Conservation (phyloP, 2,888 invertebrate genomes). For the Drosophila anceps region DNA sequence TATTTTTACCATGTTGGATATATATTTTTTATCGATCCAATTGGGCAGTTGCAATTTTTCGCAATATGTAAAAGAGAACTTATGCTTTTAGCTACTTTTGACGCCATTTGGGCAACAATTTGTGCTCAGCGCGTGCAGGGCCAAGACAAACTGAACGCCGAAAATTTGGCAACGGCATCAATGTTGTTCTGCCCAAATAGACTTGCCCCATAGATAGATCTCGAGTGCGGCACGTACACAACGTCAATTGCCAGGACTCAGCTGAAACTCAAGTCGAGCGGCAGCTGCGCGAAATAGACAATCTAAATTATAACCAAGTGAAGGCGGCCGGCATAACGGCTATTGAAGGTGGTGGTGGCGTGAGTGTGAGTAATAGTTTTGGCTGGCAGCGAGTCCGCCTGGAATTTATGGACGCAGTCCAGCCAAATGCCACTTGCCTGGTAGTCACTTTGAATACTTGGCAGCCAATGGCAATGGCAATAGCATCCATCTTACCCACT, state of each 20-base stretch:
- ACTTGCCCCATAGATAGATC: slow-evolving; percentile 45
- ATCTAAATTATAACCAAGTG: slow-evolving; percentile 74
- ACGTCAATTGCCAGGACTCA: slow-evolving; percentile 47
- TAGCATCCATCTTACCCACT: slow-evolving; percentile 68
- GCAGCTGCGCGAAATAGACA: slow-evolving; percentile 81
- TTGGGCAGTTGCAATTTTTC: slow-evolving; percentile 20
- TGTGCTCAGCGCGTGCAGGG: slow-evolving; percentile 34
- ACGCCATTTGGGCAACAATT: slow-evolving; percentile 46
- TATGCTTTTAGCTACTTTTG: slow-evolving; percentile 47
- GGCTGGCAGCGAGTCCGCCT: slow-evolving; percentile 66
- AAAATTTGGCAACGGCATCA: slow-evolving; percentile 63
- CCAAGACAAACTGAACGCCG: slow-evolving; percentile 51
- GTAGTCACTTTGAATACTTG: slow-evolving; percentile 68
- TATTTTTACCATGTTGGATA: neutral
- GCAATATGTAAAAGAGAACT: slow-evolving; percentile 27
- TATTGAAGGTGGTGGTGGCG: slow-evolving; percentile 23
- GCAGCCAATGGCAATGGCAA: slow-evolving; percentile 44
- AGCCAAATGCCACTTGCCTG: slow-evolving; percentile 69
- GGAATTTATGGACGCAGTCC: slow-evolving; percentile 68
- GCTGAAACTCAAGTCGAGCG: slow-evolving; percentile 69
- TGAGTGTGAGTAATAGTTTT: slow-evolving; percentile 79
- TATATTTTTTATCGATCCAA: slow-evolving; percentile 7
- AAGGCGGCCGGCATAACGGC: slow-evolving; percentile 28
- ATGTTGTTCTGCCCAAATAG: slow-evolving; percentile 46
- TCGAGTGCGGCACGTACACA: slow-evolving; percentile 55